phyloP scores from a whole-genome alignment of 2,797 vertebrate species.

The Potorous gilbertii region DNA sequence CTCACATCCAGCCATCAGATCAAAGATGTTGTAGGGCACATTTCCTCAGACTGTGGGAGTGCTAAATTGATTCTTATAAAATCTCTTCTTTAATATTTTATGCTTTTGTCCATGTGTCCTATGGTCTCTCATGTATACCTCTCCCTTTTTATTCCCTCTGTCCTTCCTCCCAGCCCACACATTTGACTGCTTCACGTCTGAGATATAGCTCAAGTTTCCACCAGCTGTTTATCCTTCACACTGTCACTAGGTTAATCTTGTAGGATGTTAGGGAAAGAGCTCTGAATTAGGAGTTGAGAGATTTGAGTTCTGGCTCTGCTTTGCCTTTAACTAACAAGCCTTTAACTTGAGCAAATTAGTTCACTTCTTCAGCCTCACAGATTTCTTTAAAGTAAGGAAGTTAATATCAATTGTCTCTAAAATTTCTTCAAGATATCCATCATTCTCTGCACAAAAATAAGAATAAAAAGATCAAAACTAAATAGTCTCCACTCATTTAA shows the following conservation, averaged over 20 bases:
- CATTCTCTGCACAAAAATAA: neutral
- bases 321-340: neutral
- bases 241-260: neutral
- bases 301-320: neutral
- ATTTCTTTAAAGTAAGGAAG: neutral
- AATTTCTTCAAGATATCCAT: neutral
- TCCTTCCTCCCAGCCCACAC: neutral
- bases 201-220: neutral
- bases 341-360: neutral
- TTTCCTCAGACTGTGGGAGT: neutral
- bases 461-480: neutral
- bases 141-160: neutral
- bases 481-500: neutral
- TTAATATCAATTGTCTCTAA: neutral
- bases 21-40: neutral
- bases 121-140: neutral
- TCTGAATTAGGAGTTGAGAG: neutral
- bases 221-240: neutral
- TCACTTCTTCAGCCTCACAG: neutral
- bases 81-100: neutral
- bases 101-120: neutral
- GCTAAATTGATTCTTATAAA: neutral
- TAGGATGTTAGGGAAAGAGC: neutral
- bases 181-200: neutral
- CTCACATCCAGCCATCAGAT: neutral